Base-by-base conservation (phyloP, 2,113 vertebrate species). In the Alethe diademata region DNA sequence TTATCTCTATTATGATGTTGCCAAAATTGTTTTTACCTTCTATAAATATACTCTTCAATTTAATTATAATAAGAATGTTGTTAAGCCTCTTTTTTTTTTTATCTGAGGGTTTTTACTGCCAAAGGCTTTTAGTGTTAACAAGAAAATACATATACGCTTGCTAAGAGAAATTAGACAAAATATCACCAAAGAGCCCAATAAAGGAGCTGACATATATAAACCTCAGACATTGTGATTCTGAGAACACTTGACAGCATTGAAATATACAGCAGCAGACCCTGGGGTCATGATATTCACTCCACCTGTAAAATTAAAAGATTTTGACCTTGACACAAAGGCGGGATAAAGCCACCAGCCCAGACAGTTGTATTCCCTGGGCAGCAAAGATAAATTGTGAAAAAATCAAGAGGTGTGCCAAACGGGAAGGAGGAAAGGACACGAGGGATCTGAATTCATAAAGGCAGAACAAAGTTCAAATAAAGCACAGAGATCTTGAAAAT, bases 291-390 rank as follows among this genome's bases (percentile, higher is more conserved):
- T 87, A 96, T 43, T 71, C 92, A 83, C 82, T 95, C 95, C 90
- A 95, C 95, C 94, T 96, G 91, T 90, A 97, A 98, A 98, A 98
- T 97, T 95, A 97, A 95, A 98, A 97, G 93, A 97, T 96, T 97
- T 92, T 60, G 88, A 98, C 97, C 98, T 97, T 98, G 97, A 97
- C 96, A 96, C 79, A 73, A 94, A 95, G 80, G 94, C 36, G 3
- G 89, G 56, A 88, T 76, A 89, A 66, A 96, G 93, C 53, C 95
- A 94, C 79, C 74, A 79, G 70, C 83, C 70, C 85, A 91, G 69
- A 96, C 76, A 11, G 94, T 31, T 96, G 92, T 85, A 97, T 97
- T 97, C 92, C 95, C 95, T 90, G 91, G 89, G 91, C 88, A 96
- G 86, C 88, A 94, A 97, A 97, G 96, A 97, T 97, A 97, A 97